These are phyloP conservation scores for Teleogryllus occipitalis DNA, from an alignment of 1,140 invertebrate genomes.

Conservation along the genomic window DNA sequence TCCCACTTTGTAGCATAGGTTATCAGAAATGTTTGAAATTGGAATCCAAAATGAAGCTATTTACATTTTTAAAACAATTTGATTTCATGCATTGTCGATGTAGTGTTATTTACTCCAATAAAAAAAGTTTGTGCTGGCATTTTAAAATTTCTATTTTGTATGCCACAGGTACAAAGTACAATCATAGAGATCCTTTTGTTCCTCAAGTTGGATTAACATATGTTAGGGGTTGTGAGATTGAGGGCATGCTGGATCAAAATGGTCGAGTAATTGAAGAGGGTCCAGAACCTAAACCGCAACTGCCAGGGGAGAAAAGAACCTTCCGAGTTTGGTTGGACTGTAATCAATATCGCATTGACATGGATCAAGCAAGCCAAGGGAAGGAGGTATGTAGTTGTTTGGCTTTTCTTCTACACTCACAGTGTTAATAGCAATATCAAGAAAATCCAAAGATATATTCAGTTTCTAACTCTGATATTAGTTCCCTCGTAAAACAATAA, in stretches of 20 bases:
- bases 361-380: conserved; percentile 70
- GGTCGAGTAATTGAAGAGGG: conserved; percentile 97
- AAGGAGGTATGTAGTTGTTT: conserved; percentile 43
- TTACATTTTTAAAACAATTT: background rate
- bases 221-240: conserved; percentile 96
- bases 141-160: no score
- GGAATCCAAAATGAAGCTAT: no score
- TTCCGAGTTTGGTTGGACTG: conserved; percentile 91
- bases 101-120: no score
- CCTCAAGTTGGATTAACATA: conserved; percentile 84
- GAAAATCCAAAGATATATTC: no score
- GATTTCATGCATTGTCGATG: no score
- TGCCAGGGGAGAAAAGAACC: conserved; percentile 83
- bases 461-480: no score
- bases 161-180: conserved; percentile 62
- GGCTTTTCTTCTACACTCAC: no score
- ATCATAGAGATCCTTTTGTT: conserved; percentile 72
- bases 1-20: no score
- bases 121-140: no score
- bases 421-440: no score
- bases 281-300: conserved; percentile 74
- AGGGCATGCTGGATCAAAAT: conserved; percentile 95
- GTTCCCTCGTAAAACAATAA: no score
- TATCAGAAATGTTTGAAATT: no score
- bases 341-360: conserved; percentile 92